A percentile compares a stretch with the other conserved stretches of the same genome.
phyloP scores from a whole-genome alignment of 2,888 invertebrate genomes.

The Diarsia rubi region DNA sequence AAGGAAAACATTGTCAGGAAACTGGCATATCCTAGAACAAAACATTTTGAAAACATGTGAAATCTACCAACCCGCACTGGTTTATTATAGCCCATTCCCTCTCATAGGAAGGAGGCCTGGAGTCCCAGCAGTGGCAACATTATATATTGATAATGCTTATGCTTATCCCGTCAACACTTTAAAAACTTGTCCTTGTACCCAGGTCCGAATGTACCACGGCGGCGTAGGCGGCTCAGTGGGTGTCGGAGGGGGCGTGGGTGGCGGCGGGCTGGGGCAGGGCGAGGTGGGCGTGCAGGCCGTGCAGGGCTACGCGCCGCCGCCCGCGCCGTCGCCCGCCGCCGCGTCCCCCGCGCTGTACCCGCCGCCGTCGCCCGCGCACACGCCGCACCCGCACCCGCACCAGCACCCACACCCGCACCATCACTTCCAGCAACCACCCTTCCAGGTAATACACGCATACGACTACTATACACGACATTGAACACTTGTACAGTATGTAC shows the following conservation, averaged over 20 bases:
- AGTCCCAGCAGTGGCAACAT: no score
- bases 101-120: no score
- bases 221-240: conserved; percentile 68
- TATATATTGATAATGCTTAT: no score
- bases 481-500: background rate
- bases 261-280: conserved; percentile 78
- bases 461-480: background rate
- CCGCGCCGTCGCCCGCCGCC: conserved; percentile 85
- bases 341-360: conserved; percentile 88
- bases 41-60: no score
- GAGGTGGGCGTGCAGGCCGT: conserved; percentile 71
- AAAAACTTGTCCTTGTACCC: background rate
- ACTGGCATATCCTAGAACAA: no score
- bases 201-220: conserved; percentile 93
- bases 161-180: no score
- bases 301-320: conserved; percentile 81
- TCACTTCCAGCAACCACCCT: conserved; percentile 87
- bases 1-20: no score
- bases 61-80: no score
- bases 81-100: no score
- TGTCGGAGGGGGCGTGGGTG: conserved; percentile 67
- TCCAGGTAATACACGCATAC: conserved; percentile 78
- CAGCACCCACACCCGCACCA: conserved; percentile 76
- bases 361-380: conserved; percentile 89
- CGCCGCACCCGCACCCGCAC: conserved; percentile 85